Evolutionary conservation across 2,888 invertebrate species (phyloP).

Genomic region (Folsomia candida): DNA sequence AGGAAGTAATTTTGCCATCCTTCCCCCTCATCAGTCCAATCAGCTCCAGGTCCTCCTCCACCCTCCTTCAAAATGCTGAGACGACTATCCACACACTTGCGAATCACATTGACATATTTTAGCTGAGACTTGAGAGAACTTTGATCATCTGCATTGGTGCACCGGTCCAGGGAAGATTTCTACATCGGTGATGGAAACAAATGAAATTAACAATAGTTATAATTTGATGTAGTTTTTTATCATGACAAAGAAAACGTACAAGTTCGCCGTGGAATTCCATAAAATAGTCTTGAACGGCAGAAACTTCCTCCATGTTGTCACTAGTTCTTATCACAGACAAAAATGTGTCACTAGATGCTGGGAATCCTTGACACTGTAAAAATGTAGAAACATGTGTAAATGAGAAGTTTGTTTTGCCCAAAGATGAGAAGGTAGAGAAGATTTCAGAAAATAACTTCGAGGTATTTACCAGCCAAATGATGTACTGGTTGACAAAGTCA

Average conservation of each 20-base stretch:
- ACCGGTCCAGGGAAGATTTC: background rate
- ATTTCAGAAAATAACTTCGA: too few relatives aligned
- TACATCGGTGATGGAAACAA: background rate
- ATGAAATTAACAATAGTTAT: background rate
- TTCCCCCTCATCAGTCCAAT: slow-evolving; percentile 52
- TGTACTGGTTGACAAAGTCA: slow-evolving; percentile 85
- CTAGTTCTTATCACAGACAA: slow-evolving; percentile 76
- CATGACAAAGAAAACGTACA: slow-evolving; percentile 21
- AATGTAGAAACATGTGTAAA: background rate
- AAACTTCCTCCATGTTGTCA: slow-evolving; percentile 76
- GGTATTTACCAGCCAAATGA: slow-evolving; percentile 77
- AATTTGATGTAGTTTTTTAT: background rate
- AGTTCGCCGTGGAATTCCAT: slow-evolving; percentile 43
- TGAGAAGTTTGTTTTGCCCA: background rate
- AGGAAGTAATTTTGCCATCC: slow-evolving; percentile 49
- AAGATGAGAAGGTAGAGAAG: background rate
- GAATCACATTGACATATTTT: slow-evolving; percentile 76
- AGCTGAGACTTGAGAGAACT: slow-evolving; percentile 78
- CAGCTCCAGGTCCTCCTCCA: slow-evolving; percentile 55
- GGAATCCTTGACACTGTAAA: slow-evolving; percentile 74
- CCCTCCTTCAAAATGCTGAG: slow-evolving; percentile 58
- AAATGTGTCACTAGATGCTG: slow-evolving; percentile 79
- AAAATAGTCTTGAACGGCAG: slow-evolving; percentile 71
- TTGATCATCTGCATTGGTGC: slow-evolving; percentile 66
- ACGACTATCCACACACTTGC: slow-evolving; percentile 70